Percentiles rank a stretch among this genome's conserved stretches.
These are phyloP conservation scores for Platycnemis pennipes DNA, from an alignment of 2,888 invertebrate genomes.

Conservation along the genomic window DNA sequence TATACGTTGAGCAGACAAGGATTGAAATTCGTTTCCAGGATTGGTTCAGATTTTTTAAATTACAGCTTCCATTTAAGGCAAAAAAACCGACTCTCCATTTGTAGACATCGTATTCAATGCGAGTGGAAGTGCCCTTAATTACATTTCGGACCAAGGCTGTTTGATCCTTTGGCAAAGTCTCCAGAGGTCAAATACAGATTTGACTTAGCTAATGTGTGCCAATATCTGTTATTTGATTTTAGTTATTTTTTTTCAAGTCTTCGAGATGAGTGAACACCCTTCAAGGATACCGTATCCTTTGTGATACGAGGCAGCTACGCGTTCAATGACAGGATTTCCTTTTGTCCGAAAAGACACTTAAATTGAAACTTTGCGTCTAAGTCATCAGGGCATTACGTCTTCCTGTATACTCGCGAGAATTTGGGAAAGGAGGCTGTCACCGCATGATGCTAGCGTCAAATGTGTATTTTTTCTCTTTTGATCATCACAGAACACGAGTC, in stretches of 20 bases:
- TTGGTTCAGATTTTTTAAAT: constrained; percentile 5
- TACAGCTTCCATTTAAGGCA: neutral
- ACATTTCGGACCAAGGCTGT: neutral
- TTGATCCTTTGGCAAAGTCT: neutral
- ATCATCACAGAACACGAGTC: neutral
- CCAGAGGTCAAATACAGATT: neutral
- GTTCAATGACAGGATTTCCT: neutral
- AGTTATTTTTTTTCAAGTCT: neutral
- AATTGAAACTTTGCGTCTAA: neutral
- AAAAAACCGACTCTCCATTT: neutral
- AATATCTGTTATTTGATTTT: neutral
- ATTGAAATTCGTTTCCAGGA: neutral
- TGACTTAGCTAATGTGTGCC: neutral
- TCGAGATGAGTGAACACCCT: neutral
- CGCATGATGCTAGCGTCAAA: neutral
- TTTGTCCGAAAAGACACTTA: neutral
- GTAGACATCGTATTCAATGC: neutral
- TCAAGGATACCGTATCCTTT: neutral
- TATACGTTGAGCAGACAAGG: neutral
- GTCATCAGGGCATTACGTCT: neutral
- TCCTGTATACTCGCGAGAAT: neutral
- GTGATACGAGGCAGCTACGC: neutral
- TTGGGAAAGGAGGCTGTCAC: neutral
- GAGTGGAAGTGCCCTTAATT: neutral
- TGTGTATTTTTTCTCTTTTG: neutral